Evolutionary conservation across 2,113 vertebrate species (phyloP).

Genomic region (Macquaria ambigua): DNA sequence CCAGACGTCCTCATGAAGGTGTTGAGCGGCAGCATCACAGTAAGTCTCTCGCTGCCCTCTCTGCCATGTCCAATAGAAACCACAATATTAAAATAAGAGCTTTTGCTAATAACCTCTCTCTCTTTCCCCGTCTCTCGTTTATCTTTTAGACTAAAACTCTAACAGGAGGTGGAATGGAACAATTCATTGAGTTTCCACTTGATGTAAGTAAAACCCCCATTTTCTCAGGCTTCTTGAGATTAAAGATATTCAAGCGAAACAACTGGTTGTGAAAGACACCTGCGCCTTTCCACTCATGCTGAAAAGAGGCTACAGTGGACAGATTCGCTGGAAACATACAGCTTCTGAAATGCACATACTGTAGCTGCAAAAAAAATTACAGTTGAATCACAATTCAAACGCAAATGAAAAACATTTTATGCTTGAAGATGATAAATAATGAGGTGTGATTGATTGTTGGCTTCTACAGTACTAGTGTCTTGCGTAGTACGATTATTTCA

Average conservation of each 20-base stretch:
- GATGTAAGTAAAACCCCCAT: constrained; percentile 84
- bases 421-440: background rate
- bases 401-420: background rate
- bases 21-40: constrained; percentile 87
- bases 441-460: background rate
- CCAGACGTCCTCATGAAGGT: constrained; percentile 92
- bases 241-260: background rate
- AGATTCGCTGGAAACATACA: background rate
- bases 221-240: background rate
- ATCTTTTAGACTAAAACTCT: constrained; percentile 90
- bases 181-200: constrained; percentile 81
- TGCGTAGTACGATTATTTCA: background rate
- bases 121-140: background rate
- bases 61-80: background rate
- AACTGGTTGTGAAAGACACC: constrained; percentile 21
- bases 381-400: background rate
- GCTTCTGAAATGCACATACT: background rate
- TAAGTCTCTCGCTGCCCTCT: constrained; percentile 77
- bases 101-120: background rate
- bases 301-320: background rate
- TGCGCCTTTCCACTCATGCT: background rate
- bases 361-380: background rate
- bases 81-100: background rate
- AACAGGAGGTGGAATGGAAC: constrained; percentile 90
- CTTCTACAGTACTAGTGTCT: background rate